Conservation (phyloP, 2,113 vertebrate genomes). For the Mesoclemmys tuberculata region DNA sequence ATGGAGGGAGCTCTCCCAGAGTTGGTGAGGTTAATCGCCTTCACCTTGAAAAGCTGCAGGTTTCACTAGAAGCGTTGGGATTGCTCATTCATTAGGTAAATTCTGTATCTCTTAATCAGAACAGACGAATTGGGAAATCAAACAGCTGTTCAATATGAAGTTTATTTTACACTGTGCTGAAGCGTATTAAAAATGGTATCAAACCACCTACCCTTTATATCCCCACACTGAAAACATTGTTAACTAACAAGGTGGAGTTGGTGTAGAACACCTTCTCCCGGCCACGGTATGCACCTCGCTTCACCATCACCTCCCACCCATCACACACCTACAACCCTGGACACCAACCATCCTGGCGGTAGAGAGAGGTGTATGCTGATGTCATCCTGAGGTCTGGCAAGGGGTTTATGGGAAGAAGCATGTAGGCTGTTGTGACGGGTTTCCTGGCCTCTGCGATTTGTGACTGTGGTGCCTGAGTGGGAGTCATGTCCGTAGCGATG, state of each 20-base stretch:
- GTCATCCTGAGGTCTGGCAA: background rate
- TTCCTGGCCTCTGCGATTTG: background rate
- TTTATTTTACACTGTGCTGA: background rate
- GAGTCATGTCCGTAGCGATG: background rate
- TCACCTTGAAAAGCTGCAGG: background rate
- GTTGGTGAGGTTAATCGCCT: background rate
- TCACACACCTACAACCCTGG: background rate
- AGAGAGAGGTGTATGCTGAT: background rate
- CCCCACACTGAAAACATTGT: background rate
- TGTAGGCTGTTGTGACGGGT: background rate
- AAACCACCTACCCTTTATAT: background rate
- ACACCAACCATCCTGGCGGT: fast-evolving
- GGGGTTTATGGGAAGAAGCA: background rate
- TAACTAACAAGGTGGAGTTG: background rate
- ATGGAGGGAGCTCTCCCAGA: background rate
- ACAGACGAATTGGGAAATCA: background rate
- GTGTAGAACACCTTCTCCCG: background rate
- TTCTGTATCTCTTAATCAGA: background rate
- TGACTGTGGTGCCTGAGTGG: background rate
- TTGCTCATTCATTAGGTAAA: background rate
- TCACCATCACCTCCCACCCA: background rate
- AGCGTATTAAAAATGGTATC: background rate
- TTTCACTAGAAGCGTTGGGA: background rate
- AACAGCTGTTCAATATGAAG: background rate
- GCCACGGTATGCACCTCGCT: fast-evolving